phyloP scores from a whole-genome alignment of 2,113 vertebrate species.

The Cyanistes caeruleus region DNA sequence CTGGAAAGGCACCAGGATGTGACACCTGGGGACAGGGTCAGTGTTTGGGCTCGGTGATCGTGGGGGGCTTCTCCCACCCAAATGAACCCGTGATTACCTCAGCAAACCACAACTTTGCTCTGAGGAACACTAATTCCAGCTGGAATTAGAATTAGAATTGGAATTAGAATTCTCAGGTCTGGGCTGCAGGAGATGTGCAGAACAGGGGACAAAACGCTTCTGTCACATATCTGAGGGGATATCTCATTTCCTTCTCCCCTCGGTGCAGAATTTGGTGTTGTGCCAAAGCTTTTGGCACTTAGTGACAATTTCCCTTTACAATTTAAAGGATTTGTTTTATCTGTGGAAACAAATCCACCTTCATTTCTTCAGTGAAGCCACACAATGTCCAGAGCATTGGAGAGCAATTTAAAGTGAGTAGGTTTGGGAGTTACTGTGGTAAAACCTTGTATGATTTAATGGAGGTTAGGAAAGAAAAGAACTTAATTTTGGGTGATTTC shows the following conservation, averaged over 20 bases:
- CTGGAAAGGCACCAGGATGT: not conserved
- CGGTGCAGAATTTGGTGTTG: not conserved
- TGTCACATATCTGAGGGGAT: no score
- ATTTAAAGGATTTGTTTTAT: not conserved
- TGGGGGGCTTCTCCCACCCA: not conserved
- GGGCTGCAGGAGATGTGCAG: not conserved
- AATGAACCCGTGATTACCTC: not conserved
- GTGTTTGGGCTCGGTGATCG: fast-evolving
- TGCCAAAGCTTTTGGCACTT: not conserved
- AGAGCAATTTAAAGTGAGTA: not conserved
- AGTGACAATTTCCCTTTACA: not conserved
- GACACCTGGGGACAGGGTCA: fast-evolving
- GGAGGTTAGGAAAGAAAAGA: not conserved
- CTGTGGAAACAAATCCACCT: no score
- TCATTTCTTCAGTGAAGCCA: not conserved
- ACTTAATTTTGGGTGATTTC: not conserved
- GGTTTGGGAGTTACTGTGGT: not conserved
- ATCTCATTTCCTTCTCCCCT: not conserved
- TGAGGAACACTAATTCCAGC: fast-evolving
- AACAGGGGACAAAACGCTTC: not conserved
- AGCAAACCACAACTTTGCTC: not conserved
- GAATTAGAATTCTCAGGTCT: no score
- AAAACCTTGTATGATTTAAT: not conserved
- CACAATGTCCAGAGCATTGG: fast-evolving
- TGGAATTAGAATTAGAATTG: no score